Conservation (phyloP, 2,888 invertebrate genomes). For the Limnephilus rhombicus region DNA sequence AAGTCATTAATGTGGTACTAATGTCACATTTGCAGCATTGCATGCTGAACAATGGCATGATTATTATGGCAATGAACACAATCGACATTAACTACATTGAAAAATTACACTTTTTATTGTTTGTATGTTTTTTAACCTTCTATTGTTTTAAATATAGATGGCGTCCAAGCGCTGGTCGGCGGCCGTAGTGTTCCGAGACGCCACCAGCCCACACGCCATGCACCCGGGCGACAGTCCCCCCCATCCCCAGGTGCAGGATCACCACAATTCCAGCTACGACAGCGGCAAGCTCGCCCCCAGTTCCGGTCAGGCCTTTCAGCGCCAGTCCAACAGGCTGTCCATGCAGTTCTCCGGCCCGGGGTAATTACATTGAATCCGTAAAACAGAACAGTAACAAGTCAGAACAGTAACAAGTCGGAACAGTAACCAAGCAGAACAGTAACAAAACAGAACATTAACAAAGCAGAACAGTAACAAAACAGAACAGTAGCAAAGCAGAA, state of each 20-base stretch:
- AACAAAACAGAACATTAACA: no score
- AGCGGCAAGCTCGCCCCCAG: constrained; percentile 60
- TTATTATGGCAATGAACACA: no score
- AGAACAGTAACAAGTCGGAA: no score
- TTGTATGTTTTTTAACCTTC: not conserved
- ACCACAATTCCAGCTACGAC: constrained; percentile 61
- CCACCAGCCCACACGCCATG: constrained; percentile 70
- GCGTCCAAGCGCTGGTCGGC: constrained; percentile 90
- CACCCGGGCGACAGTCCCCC: constrained; percentile 70
- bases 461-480: no score
- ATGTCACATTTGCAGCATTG: not conserved
- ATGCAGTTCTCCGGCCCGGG: constrained; percentile 92
- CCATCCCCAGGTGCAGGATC: constrained; percentile 61
- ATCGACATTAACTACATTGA: no score
- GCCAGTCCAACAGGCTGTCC: constrained; percentile 85
- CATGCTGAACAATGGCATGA: not conserved
- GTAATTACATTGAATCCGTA: constrained; percentile 71
- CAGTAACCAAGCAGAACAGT: no score
- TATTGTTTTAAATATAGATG: constrained; percentile 69
- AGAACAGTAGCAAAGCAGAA: no score
- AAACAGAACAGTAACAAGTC: no score
- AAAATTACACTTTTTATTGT: not conserved
- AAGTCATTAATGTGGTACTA: not conserved
- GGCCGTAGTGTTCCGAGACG: constrained; percentile 85
- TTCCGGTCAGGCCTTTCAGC: constrained; percentile 73